These are phyloP conservation scores for Eurytoma californica DNA, from an alignment of 2,888 invertebrate genomes.

Conservation along the genomic window DNA sequence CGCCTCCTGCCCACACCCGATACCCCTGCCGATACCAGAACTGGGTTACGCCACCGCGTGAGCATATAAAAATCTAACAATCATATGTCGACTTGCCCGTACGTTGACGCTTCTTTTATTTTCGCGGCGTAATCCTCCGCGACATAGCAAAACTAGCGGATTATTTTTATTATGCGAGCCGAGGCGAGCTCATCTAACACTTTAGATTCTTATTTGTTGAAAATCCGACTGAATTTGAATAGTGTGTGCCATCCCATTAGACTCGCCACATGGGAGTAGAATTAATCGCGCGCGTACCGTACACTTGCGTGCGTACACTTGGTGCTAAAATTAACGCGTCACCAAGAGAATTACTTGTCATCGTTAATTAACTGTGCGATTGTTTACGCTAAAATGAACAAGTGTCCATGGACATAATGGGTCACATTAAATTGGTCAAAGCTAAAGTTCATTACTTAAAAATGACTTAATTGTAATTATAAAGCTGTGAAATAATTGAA, in stretches of 20 bases:
- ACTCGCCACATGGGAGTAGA: background rate
- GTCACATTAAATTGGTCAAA: background rate
- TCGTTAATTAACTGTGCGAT: constrained; percentile 29
- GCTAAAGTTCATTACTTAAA: background rate
- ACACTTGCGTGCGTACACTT: constrained; percentile 20
- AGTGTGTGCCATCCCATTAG: no score
- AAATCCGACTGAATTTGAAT: no score
- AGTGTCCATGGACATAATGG: background rate
- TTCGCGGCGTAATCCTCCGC: background rate
- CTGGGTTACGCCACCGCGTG: constrained; percentile 38
- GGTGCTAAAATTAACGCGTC: constrained; percentile 19
- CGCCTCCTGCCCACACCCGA: background rate
- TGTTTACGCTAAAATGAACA: constrained; percentile 27
- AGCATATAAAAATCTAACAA: constrained; percentile 23
- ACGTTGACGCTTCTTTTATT: constrained; percentile 29
- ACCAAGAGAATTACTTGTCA: constrained; percentile 13
- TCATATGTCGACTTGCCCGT: background rate
- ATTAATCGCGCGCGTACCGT: constrained; percentile 6
- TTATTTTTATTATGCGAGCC: constrained; percentile 6
- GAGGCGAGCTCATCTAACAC: no score
- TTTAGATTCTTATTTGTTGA: no score
- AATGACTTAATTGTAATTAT: background rate
- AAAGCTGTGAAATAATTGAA: background rate
- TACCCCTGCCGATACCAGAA: constrained; percentile 36
- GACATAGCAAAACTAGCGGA: no score